Percentiles rank a stretch among this genome's conserved stretches.
These are phyloP conservation scores for Cebidichthys violaceus DNA, from an alignment of 2,113 vertebrate species.

Conservation along the genomic window DNA sequence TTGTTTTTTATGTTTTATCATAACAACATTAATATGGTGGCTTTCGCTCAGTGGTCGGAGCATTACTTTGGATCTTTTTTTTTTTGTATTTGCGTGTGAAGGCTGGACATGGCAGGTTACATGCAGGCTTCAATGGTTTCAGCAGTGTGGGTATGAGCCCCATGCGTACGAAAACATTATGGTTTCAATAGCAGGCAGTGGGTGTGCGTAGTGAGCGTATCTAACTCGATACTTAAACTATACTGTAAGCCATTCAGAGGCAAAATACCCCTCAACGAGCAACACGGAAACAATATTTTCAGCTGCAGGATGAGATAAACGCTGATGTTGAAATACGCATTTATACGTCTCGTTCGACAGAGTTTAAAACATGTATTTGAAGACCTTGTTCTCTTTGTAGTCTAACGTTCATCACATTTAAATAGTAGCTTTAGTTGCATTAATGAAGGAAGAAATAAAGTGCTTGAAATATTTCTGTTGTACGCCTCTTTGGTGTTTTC, in stretches of 20 bases:
- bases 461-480: neutral
- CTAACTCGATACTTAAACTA: conserved; percentile 53
- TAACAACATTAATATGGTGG: neutral
- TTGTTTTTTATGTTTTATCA: conserved; percentile 1
- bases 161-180: conserved; percentile 61
- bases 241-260: conserved; percentile 42
- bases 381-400: neutral
- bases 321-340: neutral
- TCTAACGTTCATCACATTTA: neutral
- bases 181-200: conserved; percentile 63
- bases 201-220: conserved; percentile 41
- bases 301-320: neutral
- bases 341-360: neutral
- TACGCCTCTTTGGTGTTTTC: neutral
- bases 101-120: conserved; percentile 28
- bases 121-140: conserved; percentile 39
- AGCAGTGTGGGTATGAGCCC: conserved; percentile 31
- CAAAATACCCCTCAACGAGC: neutral
- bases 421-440: neutral
- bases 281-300: neutral
- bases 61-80: neutral
- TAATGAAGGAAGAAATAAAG: neutral
- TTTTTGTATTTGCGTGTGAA: conserved; percentile 4
- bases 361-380: neutral
- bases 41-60: neutral